A percentile compares a stretch with the other conserved stretches of the same genome.
Evolutionary conservation across 2,888 invertebrate genomes (phyloP).

Genomic region (Clusia tigrina): DNA sequence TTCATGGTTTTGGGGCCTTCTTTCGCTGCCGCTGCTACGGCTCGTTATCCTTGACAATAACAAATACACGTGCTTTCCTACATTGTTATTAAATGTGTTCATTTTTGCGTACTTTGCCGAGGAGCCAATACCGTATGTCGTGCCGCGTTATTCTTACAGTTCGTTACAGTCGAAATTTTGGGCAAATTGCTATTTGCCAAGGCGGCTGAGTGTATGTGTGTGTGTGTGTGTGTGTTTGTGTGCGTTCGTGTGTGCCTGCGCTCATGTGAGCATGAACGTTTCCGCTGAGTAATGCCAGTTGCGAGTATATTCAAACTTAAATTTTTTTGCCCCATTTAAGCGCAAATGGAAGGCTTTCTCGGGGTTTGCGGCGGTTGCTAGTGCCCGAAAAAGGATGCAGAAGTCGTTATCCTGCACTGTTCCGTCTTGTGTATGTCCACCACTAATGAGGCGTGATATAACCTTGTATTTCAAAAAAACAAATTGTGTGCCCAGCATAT

Average conservation of each 20-base stretch:
- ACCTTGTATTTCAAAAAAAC: no score
- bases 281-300: background rate
- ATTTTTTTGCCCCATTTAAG: conserved; percentile 11
- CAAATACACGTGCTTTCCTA: background rate
- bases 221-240: background rate
- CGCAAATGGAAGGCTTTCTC: background rate
- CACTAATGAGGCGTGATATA: no score
- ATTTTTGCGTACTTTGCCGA: background rate
- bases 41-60: background rate
- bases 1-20: background rate
- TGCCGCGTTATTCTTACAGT: conserved; percentile 7
- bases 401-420: no score
- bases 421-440: no score
- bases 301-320: conserved; percentile 1
- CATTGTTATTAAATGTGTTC: background rate
- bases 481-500: no score
- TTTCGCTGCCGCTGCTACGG: background rate
- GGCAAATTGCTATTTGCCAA: conserved; percentile 17
- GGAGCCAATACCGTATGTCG: background rate
- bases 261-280: background rate
- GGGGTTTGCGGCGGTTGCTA: no score
- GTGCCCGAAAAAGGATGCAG: no score
- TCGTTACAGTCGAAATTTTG: conserved; percentile 17
- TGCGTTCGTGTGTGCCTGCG: background rate
- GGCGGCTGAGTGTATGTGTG: background rate